Base-by-base conservation (phyloP, 2,888 invertebrate genomes). In the Boloria euphrosyne region DNA sequence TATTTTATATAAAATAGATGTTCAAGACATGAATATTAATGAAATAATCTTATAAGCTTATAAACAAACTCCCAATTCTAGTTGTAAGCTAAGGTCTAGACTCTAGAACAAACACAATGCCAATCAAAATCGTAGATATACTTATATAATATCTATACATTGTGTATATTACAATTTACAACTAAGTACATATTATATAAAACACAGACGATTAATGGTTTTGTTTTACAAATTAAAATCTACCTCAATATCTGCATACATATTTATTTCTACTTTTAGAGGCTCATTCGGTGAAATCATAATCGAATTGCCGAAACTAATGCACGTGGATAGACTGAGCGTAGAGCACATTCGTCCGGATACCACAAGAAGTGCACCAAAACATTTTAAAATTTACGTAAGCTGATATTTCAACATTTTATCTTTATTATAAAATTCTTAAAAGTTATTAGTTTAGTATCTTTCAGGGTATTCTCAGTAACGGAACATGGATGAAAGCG, bases 311-410 rank as follows among this genome's bases (percentile, higher is more conserved):
- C 80, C 84, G 13, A 75, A 72, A 62, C 72, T 59, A 16, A 73
- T 78, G 53, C 67, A 66, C 57, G 78, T 90, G 31, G 72, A 73
- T 46, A 73, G 77, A 65, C 67, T 89, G 54, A 87, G 88, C 69
- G 68, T 92, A 5, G 88, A 90, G 71, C 92, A 92, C 74, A 79
- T 92, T 17, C 78, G 81, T 3, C 92, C 92, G 2, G 92, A 92
- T 72, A 82, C 82, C 0, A 86, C 88, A 7, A 77, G 71, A 43
- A 91, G 91, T 75, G 90, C 92, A 13, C 92, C 90, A 1, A 90
- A 83, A 67, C 76, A 83, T 69, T 91, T 92, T 67, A 70, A 77
- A 17, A 72, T 90, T 67, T 84, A 84, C 68, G 92, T 91, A 71
- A 84, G 89, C 81, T 71, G 5, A 10, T n/a, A 43, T 7, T 44